phyloP scores from a whole-genome alignment of 1,140 invertebrate species.

The Amphibalanus amphitrite region DNA sequence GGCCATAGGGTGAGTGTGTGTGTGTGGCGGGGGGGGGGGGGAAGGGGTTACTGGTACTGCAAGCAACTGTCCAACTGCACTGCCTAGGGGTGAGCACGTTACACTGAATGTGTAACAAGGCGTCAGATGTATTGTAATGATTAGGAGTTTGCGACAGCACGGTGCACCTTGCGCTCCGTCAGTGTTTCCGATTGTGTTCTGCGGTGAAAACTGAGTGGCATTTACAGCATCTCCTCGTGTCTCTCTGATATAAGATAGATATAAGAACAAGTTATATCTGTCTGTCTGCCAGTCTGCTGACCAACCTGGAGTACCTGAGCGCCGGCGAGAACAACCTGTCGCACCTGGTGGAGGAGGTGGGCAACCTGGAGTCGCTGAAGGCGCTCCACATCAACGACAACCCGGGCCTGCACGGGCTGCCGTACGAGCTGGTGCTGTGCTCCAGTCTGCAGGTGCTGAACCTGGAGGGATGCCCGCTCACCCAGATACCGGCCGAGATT shows the following conservation, averaged over 20 bases:
- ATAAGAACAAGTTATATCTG: conserved; percentile 3
- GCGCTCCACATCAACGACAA: conserved; percentile 98
- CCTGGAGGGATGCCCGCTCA: conserved; percentile 97
- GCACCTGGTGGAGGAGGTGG: conserved; percentile 93
- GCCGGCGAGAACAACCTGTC: conserved; percentile 94
- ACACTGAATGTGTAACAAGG: no score
- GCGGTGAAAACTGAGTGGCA: not conserved
- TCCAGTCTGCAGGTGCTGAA: conserved; percentile 96
- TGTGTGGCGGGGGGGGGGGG: not conserved
- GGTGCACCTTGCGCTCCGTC: not conserved
- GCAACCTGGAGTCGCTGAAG: conserved; percentile 90
- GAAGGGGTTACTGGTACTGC: not conserved
- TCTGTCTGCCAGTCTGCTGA: conserved; percentile 43
- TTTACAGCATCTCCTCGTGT: not conserved
- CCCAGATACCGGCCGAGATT: conserved; percentile 89
- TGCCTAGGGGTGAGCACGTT: no score
- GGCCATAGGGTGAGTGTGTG: not conserved
- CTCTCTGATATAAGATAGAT: not conserved
- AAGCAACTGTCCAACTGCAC: no score
- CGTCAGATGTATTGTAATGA: not conserved
- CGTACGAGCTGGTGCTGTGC: conserved; percentile 93
- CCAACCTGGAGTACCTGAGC: conserved; percentile 78
- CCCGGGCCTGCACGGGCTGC: conserved; percentile 81
- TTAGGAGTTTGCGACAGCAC: not conserved
- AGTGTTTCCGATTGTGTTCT: not conserved